Evolutionary conservation across 2,797 vertebrate species (phyloP), one percentile per base, ranked within the genome.

Genomic region (Poliocrania exsul): DNA sequence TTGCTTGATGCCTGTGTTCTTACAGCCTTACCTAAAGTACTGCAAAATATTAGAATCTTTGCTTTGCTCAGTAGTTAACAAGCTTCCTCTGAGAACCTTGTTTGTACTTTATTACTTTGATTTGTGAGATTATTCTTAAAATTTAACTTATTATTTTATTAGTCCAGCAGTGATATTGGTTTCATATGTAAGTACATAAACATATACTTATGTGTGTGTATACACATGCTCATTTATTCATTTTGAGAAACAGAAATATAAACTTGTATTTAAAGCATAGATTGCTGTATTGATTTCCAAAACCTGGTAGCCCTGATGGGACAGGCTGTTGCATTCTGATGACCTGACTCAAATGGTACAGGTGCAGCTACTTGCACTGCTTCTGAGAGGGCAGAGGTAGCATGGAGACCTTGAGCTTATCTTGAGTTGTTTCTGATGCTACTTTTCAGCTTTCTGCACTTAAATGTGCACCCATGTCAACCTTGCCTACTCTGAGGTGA

Each of bases 201-300:
- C 15, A 9, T 49, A 44, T 16, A 20, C 8, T 5, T 57, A 2
- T 31, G 1, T n/a, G 6, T 17, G 4, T 5, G 13, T 21, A 25
- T 1, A 35, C 11, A 47, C 35, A 14, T 29, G 28, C 13, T 61
- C 6, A 23, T 57, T 13, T 42, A 26, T 9, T 72, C 2, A 33
- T 75, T 74, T 71, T 49, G 66, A 67, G 58, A 72, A 89, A 69
- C 16, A 18, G 24, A 69, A 84, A 73, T 58, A 54, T 78, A 78
- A 47, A 4, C 4, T 26, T 31, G 11, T 38, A 21, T 75, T 67
- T 35, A 19, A 65, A 54, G 28, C 74, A 9, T 14, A 23, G 11
- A 17, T 86, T 2, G 0, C 46, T 79, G 5, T 56, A 26, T 69
- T 87, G 31, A 33, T 61, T 16, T 66, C 50, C 31, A 69, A 46